Evolutionary conservation across 2,797 vertebrate genomes (phyloP).

Genomic region (Cynopterus sphinx): DNA sequence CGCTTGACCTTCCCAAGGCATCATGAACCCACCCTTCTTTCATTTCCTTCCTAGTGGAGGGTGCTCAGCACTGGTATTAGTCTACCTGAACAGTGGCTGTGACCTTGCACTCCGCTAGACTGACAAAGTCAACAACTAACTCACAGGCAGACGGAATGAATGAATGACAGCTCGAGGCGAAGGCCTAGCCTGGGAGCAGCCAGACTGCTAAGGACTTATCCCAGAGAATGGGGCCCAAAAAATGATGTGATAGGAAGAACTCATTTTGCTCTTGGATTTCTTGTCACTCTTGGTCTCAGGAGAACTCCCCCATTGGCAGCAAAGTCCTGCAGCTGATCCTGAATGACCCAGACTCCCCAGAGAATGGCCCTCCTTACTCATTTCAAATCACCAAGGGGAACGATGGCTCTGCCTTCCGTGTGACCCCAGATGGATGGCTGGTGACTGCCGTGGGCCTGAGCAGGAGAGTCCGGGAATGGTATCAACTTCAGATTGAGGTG

Average conservation of each 20-base stretch:
- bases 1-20: background rate
- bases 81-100: background rate
- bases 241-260: background rate
- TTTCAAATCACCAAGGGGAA: constrained; percentile 95
- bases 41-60: background rate
- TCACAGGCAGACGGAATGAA: background rate
- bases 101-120: background rate
- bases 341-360: constrained; percentile 92
- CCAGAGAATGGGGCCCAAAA: background rate
- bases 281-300: constrained; percentile 84
- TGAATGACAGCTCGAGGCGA: background rate
- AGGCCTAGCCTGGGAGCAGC: background rate
- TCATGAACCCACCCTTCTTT: background rate
- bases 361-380: constrained; percentile 93
- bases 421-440: constrained; percentile 94
- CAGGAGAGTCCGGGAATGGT: constrained; percentile 87
- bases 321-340: constrained; percentile 93
- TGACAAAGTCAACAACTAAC: background rate
- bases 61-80: background rate
- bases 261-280: background rate
- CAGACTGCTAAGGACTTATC: background rate
- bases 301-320: constrained; percentile 91
- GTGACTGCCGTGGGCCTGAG: constrained; percentile 89
- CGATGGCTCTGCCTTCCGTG: constrained; percentile 90
- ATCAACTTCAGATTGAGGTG: constrained; percentile 96